Conservation (phyloP, 1,140 invertebrate species). For the Calephelis nemesis region DNA sequence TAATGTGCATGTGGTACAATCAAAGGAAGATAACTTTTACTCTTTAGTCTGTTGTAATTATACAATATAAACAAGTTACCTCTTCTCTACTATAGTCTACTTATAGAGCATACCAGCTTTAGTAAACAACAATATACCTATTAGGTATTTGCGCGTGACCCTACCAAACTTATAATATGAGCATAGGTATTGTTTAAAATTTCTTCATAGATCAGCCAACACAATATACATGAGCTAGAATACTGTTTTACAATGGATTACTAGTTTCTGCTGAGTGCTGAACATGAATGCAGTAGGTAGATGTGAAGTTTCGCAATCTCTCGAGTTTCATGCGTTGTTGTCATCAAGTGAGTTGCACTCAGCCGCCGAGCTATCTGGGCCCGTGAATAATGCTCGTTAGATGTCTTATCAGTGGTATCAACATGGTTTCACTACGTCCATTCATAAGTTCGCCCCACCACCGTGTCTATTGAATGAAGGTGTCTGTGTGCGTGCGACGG, state of each 20-base stretch:
- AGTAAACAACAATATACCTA: neutral
- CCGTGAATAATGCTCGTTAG: constrained; percentile 40
- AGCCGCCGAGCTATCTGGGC: constrained; percentile 28
- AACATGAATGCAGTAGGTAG: neutral
- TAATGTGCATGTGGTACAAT: too few relatives aligned
- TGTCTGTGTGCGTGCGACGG: constrained; percentile 57
- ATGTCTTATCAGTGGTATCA: constrained; percentile 70
- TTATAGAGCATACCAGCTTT: too few relatives aligned
- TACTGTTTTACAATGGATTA: neutral
- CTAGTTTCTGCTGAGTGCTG: constrained; percentile 10
- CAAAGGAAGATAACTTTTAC: too few relatives aligned
- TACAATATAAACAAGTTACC: too few relatives aligned
- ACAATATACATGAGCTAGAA: constrained; percentile 10
- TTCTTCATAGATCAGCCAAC: neutral
- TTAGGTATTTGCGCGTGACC: too few relatives aligned
- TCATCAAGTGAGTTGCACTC: constrained; percentile 13
- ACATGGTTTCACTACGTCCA: constrained; percentile 70
- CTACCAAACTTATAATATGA: neutral
- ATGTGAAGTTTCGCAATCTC: constrained; percentile 4
- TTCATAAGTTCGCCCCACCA: constrained; percentile 69
- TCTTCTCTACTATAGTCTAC: too few relatives aligned
- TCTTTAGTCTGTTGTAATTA: too few relatives aligned
- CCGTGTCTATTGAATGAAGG: constrained; percentile 51
- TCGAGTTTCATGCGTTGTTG: constrained; percentile 11
- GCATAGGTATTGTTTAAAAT: neutral